phyloP scores from a whole-genome alignment of 2,797 vertebrate species.

The Cuculus canorus region DNA sequence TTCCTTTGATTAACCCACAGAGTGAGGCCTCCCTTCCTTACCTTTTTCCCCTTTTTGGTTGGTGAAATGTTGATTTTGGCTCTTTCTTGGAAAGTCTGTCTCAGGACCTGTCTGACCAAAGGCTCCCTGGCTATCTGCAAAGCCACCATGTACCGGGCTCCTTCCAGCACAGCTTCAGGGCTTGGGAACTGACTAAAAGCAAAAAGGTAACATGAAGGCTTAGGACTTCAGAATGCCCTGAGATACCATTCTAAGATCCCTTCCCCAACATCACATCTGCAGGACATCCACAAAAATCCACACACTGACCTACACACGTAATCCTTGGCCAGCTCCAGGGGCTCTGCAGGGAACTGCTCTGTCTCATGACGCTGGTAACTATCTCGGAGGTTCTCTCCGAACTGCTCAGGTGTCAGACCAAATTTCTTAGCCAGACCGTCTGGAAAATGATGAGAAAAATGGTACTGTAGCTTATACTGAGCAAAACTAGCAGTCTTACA shows the following conservation, averaged over 20 bases:
- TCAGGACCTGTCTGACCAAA: constrained; percentile 94
- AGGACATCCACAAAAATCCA: accelerated
- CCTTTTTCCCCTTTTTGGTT: constrained; percentile 98
- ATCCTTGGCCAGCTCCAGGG: constrained; percentile 95
- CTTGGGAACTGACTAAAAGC: constrained; percentile 87
- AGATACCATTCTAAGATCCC: not conserved
- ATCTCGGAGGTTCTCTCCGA: constrained; percentile 97
- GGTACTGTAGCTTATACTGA: not conserved
- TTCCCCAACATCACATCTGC: not conserved
- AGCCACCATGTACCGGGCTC: constrained; percentile 98
- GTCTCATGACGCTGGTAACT: constrained; percentile 99
- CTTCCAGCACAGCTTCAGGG: constrained; percentile 93
- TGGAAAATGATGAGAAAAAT: constrained; percentile 1
- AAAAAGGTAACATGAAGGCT: not conserved
- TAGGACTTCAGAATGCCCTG: not conserved
- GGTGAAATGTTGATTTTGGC: constrained; percentile 96
- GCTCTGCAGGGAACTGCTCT: constrained; percentile 97
- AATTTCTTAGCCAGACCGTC: constrained; percentile 98
- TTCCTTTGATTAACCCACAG: not conserved
- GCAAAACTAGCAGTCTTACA: not conserved
- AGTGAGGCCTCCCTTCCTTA: constrained; percentile 56
- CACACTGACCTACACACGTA: constrained; percentile 90
- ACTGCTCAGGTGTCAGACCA: constrained; percentile 97
- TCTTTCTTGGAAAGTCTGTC: constrained; percentile 97
- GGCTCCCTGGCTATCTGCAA: constrained; percentile 97